A percentile compares a stretch with the other conserved stretches of the same genome.
Evolutionary conservation across 2,888 invertebrate genomes (phyloP).

Genomic region (Drosophila longiperda): DNA sequence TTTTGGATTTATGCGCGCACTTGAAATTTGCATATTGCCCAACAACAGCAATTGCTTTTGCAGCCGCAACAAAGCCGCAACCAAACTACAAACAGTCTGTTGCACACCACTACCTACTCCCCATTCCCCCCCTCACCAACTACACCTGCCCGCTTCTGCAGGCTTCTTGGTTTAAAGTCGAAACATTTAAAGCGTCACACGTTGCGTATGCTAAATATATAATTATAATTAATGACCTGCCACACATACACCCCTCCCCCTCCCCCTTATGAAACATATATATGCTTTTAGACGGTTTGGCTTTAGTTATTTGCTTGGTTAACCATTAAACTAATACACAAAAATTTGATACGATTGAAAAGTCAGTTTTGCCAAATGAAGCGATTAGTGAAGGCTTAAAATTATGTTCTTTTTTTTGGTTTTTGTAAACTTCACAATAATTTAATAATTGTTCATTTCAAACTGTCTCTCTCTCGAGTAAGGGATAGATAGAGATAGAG

Average conservation of each 20-base stretch:
- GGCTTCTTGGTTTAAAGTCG: conserved; percentile 18
- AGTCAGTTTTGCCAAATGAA: neutral
- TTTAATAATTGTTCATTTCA: neutral
- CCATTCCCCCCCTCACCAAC: neutral
- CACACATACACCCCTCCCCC: fast-evolving
- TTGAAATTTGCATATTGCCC: conserved; percentile 77
- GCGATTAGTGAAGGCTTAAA: neutral
- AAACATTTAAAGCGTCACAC: conserved; percentile 49
- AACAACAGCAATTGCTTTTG: conserved; percentile 27
- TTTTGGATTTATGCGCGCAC: conserved; percentile 78
- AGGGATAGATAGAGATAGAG: neutral
- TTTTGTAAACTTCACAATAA: neutral
- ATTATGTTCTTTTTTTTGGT: neutral
- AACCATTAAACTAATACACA: conserved; percentile 28
- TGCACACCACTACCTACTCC: neutral
- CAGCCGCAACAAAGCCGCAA: conserved; percentile 56
- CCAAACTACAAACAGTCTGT: neutral
- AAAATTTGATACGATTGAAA: conserved; percentile 13
- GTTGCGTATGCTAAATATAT: conserved; percentile 60
- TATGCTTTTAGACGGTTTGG: conserved; percentile 24
- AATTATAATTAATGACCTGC: conserved; percentile 22
- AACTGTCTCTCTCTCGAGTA: neutral
- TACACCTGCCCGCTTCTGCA: neutral
- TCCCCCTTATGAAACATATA: conserved; percentile 11
- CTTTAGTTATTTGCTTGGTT: conserved; percentile 26